phyloP scores from a whole-genome alignment of 2,113 vertebrate genomes.

The Tyrannus savana region DNA sequence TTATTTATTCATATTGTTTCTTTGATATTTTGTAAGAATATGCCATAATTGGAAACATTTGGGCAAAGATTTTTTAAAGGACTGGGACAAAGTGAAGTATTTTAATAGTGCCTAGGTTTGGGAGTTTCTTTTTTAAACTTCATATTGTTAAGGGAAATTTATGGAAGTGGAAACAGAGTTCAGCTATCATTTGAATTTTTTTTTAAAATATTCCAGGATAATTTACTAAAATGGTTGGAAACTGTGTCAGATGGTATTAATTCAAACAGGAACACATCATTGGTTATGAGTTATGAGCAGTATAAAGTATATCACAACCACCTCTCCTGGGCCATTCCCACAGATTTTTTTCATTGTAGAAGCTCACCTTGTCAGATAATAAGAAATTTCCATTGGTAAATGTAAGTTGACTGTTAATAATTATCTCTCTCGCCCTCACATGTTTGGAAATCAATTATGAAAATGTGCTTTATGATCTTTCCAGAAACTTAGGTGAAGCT shows the following conservation, averaged over 20 bases:
- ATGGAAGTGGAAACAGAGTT: background rate
- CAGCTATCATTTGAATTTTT: background rate
- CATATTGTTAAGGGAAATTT: background rate
- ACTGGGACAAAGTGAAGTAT: background rate
- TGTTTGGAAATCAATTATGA: background rate
- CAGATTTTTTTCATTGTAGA: background rate
- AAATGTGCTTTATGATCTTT: background rate
- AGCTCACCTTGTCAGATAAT: accelerated
- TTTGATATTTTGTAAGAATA: background rate
- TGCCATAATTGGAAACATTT: background rate
- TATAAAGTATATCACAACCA: background rate
- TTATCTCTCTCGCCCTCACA: background rate
- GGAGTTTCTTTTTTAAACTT: background rate
- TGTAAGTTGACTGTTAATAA: background rate
- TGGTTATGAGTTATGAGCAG: background rate
- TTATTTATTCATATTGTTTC: background rate
- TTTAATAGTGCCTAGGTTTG: background rate
- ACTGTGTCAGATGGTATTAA: background rate
- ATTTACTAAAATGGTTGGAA: background rate
- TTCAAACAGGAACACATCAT: background rate
- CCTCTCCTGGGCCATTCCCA: background rate
- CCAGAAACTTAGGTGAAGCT: background rate
- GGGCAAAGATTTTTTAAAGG: background rate
- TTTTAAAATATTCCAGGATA: background rate
- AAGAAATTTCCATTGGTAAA: background rate